These are phyloP conservation scores for Triops longicaudatus DNA, from an alignment of 1,140 invertebrate species.

Conservation along the genomic window DNA sequence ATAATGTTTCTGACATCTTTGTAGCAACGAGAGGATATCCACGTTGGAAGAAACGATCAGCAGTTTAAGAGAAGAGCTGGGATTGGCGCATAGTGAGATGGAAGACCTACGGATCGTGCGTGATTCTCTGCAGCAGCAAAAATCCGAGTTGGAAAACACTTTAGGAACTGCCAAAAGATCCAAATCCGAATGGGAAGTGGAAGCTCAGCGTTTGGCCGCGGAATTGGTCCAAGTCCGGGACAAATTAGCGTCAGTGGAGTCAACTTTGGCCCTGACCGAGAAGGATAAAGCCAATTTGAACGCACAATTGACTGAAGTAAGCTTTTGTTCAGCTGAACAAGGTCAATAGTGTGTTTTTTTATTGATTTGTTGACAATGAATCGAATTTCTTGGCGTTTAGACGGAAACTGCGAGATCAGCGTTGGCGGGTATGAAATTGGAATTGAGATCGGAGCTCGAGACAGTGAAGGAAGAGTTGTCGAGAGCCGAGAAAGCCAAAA, in stretches of 20 bases:
- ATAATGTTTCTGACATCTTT: too few relatives aligned
- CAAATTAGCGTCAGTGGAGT: neutral
- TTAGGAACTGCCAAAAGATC: neutral
- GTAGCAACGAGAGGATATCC: neutral
- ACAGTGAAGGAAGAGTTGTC: neutral
- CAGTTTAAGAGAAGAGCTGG: neutral
- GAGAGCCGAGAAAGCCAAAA: neutral
- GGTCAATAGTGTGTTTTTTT: too few relatives aligned
- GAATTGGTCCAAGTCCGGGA: neutral
- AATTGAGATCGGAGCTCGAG: neutral
- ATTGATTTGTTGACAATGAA: too few relatives aligned
- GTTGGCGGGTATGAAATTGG: neutral
- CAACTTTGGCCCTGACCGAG: neutral
- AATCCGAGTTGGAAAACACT: neutral
- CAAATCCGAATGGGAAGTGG: neutral
- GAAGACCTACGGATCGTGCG: neutral
- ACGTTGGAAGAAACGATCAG: neutral
- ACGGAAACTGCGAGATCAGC: neutral
- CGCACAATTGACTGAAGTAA: neutral
- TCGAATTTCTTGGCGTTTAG: neutral
- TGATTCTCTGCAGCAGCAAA: neutral
- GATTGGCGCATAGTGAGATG: neutral
- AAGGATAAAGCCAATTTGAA: neutral
- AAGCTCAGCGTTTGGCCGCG: neutral
- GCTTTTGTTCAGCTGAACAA: neutral